Percentiles rank a stretch among this genome's conserved stretches.
phyloP scores from a whole-genome alignment of 1,140 invertebrate genomes.

The Pteromalus puparum region DNA sequence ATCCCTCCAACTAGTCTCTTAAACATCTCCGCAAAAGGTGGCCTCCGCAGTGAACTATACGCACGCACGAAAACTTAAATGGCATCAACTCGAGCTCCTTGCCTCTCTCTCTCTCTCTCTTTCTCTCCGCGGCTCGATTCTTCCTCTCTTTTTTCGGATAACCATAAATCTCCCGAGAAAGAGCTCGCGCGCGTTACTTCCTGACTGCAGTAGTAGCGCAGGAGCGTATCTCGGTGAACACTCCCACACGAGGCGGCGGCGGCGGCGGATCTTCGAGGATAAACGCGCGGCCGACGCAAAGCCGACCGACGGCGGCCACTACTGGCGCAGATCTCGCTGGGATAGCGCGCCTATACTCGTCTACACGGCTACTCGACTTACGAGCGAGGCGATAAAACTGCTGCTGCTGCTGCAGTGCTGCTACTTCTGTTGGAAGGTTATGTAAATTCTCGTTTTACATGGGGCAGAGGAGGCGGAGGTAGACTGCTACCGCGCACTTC shows the following conservation, averaged over 20 bases:
- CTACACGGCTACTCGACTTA: slow-evolving; percentile 48
- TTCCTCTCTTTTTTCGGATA: slow-evolving; percentile 53
- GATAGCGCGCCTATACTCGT: slow-evolving; percentile 37
- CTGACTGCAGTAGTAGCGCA: neutral
- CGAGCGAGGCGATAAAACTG: slow-evolving; percentile 61
- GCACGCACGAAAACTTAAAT: slow-evolving; percentile 42
- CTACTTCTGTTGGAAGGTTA: slow-evolving; percentile 55
- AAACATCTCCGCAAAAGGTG: slow-evolving; percentile 19
- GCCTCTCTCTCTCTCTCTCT: neutral
- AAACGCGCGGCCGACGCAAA: slow-evolving; percentile 18
- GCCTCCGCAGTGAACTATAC: neutral
- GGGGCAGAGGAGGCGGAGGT: slow-evolving; percentile 17
- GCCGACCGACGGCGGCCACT: slow-evolving; percentile 14
- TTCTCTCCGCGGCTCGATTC: slow-evolving; percentile 42
- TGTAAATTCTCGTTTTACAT: slow-evolving; percentile 65
- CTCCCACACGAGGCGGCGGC: slow-evolving; percentile 45
- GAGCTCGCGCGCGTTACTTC: slow-evolving; percentile 43
- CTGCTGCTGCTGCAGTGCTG: neutral
- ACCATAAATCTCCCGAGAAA: slow-evolving; percentile 55
- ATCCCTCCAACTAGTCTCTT: neutral
- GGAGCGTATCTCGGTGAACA: slow-evolving; percentile 50
- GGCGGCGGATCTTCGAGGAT: slow-evolving; percentile 18
- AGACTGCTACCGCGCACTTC: neutral
- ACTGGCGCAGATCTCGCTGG: slow-evolving; percentile 46
- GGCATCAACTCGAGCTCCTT: slow-evolving; percentile 7